Evolutionary conservation across 1,140 invertebrate species (phyloP).

Genomic region (Cydia pomonella): DNA sequence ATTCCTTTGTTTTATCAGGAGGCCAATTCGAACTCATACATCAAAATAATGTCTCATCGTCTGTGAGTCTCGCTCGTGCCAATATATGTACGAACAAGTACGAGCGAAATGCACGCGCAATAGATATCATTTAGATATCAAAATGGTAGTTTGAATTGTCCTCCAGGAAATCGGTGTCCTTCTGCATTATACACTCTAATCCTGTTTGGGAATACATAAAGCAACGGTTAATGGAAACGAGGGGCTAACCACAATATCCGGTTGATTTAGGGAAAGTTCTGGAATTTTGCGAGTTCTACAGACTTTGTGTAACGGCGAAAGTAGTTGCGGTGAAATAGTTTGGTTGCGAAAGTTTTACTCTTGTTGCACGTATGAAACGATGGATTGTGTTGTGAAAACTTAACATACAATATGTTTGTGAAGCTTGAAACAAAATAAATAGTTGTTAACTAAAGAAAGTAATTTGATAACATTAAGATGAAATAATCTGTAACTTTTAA

Average conservation of each 20-base stretch:
- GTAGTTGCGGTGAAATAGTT: background rate
- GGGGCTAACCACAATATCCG: constrained; percentile 4
- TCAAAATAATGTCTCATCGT: no score
- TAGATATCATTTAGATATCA: no score
- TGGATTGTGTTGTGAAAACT: background rate
- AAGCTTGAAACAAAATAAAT: no score
- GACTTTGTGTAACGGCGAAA: background rate
- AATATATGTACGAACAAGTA: no score
- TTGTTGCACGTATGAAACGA: background rate
- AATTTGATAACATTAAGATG: no score
- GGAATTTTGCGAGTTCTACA: background rate
- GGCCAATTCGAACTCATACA: no score
- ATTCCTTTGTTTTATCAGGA: constrained; percentile 13
- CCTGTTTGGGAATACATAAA: background rate
- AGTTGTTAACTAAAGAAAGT: no score
- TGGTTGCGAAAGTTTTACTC: background rate
- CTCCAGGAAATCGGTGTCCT: constrained; percentile 1
- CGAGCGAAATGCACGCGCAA: no score
- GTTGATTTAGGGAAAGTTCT: background rate
- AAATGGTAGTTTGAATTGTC: no score
- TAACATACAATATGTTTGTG: no score
- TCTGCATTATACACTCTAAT: background rate
- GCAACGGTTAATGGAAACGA: background rate
- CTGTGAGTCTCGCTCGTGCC: no score
- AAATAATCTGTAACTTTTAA: no score